These are phyloP conservation scores for Copidosoma floridanum DNA, from an alignment of 1,140 invertebrate genomes.

Conservation along the genomic window DNA sequence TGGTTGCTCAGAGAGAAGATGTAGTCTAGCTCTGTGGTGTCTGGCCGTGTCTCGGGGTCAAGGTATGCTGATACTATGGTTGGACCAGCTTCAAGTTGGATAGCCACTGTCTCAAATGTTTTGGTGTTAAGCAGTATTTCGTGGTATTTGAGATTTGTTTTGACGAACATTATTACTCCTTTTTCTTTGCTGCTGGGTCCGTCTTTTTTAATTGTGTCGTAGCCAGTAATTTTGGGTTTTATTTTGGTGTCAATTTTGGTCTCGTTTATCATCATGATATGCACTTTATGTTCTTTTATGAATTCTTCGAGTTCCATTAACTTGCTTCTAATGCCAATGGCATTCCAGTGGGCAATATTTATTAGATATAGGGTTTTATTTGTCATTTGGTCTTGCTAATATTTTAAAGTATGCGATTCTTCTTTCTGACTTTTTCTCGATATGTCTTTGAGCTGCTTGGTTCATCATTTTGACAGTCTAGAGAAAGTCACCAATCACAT, in stretches of 20 bases:
- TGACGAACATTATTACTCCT: slow-evolving; percentile 1
- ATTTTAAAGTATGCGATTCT: too few relatives aligned
- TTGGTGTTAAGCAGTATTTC: not conserved
- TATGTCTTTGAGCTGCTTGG: too few relatives aligned
- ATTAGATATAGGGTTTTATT: too few relatives aligned
- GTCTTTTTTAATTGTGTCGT: not conserved
- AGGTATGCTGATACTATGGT: not conserved
- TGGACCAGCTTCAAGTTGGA: not conserved
- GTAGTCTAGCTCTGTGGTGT: not conserved
- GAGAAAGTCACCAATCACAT: too few relatives aligned
- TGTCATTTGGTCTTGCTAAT: too few relatives aligned
- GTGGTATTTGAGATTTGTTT: not conserved
- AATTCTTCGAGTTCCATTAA: too few relatives aligned
- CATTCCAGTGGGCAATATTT: too few relatives aligned
- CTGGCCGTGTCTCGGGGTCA: slow-evolving; percentile 6
- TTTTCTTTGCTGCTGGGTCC: not conserved
- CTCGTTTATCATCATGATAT: slow-evolving; percentile 9
- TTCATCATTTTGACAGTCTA: too few relatives aligned
- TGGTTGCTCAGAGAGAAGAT: not conserved
- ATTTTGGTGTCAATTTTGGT: not conserved
- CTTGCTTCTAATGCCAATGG: too few relatives aligned
- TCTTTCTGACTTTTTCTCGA: too few relatives aligned
- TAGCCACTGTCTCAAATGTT: not conserved
- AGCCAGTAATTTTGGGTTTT: not conserved
- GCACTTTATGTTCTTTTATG: not conserved